Conservation (phyloP, 2,113 vertebrate genomes). For the Dipodomys spectabilis region DNA sequence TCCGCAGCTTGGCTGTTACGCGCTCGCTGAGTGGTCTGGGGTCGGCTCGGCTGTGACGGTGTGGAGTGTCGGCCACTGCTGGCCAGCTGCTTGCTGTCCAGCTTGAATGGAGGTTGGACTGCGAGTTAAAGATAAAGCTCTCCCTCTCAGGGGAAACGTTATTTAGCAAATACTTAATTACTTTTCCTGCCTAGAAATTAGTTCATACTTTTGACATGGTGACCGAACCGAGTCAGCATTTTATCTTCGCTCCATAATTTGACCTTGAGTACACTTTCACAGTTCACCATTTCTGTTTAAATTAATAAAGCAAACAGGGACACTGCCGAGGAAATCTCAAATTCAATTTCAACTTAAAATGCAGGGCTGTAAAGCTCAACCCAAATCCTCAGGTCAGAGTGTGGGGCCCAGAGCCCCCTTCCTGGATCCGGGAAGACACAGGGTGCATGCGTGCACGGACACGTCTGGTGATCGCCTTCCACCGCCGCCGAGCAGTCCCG, state of each 20-base stretch:
- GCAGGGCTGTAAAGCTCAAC: neutral
- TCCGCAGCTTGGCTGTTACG: accelerated
- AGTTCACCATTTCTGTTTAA: neutral
- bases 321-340: neutral
- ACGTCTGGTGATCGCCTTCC: no score
- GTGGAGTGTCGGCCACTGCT: neutral
- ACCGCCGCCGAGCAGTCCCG: no score
- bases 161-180: neutral
- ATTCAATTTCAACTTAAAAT: neutral
- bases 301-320: neutral
- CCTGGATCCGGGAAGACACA: neutral
- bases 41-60: no score
- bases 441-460: accelerated
- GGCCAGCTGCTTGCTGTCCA: neutral
- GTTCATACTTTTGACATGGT: neutral
- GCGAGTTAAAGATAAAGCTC: neutral
- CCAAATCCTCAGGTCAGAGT: neutral
- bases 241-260: neutral
- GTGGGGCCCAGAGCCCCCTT: neutral
- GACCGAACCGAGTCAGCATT: neutral
- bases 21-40: neutral
- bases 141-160: accelerated
- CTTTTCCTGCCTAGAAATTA: neutral
- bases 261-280: neutral
- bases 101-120: neutral